Conservation (phyloP, 1,140 invertebrate genomes). For the Elymnias hypermnestra region DNA sequence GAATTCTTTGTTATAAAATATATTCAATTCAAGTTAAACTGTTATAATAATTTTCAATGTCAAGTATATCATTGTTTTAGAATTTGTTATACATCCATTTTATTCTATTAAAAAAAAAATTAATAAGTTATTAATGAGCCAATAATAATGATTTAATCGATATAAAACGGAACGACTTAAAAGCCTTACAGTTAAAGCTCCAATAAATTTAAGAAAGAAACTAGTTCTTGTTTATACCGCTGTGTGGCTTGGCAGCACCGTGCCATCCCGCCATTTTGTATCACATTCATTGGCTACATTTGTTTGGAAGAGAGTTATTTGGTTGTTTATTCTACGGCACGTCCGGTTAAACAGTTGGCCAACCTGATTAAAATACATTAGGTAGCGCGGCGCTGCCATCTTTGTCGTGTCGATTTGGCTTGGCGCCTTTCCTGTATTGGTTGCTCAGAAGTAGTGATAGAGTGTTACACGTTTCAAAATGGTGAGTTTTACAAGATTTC, state of each 20-base stretch:
- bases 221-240: constrained; percentile 4
- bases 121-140: no score
- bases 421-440: constrained; percentile 71
- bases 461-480: constrained; percentile 74
- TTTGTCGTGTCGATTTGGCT: constrained; percentile 62
- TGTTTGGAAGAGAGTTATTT: constrained; percentile 31
- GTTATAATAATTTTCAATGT: no score
- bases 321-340: constrained; percentile 43
- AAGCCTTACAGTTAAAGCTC: not conserved
- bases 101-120: no score
- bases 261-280: constrained; percentile 42
- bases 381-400: constrained; percentile 54
- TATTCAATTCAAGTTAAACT: no score
- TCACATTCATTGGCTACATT: constrained; percentile 30
- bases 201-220: not conserved
- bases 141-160: no score
- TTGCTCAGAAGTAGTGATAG: constrained; percentile 66
- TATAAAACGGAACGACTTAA: not conserved
- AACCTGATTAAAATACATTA: constrained; percentile 26
- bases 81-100: no score
- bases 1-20: no score
- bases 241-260: constrained; percentile 39
- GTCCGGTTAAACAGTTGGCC: constrained; percentile 50
- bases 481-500: constrained; percentile 75
- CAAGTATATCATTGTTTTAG: no score